Conservation (phyloP, 2,888 invertebrate species). For the Fragum fragum region DNA sequence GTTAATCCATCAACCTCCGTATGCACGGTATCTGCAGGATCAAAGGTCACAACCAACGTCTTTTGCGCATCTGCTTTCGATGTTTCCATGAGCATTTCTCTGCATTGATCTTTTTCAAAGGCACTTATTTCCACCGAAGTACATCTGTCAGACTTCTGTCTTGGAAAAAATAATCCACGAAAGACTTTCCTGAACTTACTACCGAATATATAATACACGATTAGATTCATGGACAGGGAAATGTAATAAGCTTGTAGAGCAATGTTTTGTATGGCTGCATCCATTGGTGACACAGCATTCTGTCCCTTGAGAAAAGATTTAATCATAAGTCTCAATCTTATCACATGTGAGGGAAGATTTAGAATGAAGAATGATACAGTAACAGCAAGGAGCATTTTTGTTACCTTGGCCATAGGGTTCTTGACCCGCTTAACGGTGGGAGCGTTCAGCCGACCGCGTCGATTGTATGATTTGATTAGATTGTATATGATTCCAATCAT, state of each 20-base stretch:
- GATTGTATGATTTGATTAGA: conserved; percentile 54
- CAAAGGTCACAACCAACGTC: neutral
- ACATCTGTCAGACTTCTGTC: neutral
- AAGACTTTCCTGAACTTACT: conserved; percentile 71
- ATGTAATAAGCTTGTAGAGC: conserved; percentile 76
- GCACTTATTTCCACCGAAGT: neutral
- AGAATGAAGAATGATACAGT: conserved; percentile 71
- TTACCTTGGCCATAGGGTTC: conserved; percentile 66
- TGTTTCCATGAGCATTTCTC: neutral
- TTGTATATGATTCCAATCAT: conserved; percentile 58
- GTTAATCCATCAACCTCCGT: conserved; percentile 13
- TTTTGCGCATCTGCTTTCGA: neutral
- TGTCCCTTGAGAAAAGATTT: conserved; percentile 41
- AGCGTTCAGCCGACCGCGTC: conserved; percentile 45
- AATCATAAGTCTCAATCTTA: conserved; percentile 62
- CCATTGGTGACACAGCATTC: conserved; percentile 28
- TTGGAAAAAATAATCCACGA: conserved; percentile 18
- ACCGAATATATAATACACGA: conserved; percentile 76
- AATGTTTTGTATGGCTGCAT: conserved; percentile 56
- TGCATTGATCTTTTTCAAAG: conserved; percentile 17
- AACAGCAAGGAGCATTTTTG: conserved; percentile 71
- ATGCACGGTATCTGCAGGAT: conserved; percentile 7
- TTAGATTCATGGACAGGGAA: conserved; percentile 76
- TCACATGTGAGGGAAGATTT: conserved; percentile 75
- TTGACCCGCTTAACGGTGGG: conserved; percentile 34